Evolutionary conservation across 2,113 vertebrate genomes (phyloP), one percentile per base, ranked within the genome.

Genomic region (Hemiscyllium ocellatum): DNA sequence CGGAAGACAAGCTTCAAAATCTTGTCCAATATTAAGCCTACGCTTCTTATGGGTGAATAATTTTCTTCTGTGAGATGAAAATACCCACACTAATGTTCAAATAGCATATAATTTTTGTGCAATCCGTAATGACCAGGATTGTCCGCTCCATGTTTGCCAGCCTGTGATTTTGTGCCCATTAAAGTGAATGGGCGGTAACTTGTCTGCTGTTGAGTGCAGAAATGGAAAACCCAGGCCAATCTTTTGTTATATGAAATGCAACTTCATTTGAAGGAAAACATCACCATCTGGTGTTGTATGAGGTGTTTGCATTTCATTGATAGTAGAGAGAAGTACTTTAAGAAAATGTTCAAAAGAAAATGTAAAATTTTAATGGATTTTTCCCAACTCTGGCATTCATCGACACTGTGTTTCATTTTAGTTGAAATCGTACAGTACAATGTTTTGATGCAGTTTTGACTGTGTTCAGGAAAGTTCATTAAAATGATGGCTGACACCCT

Each of bases 201-300:
- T 90, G 52, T 56, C 13, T 29, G 52, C 87, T 90, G 87, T 3
- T 1, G 52, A 90, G 87, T 56, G 52, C 52, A 33, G 52, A 90
- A 33, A 10, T 13, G 52, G 87, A 90, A 56, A n/a, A 29, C 52
- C 52, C 26, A 3, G 3, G 0, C 52, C 87, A 90, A 33, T 61
- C 52, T 61, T 83, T 61, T 19, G 29, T n/a, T n/a, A 37, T 93
- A 19, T 22, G 22, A 66, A 37, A 61, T 66, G 26, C 33, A 72
- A 33, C 94, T 72, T 29, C 24, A 95, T 95, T 72, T 95, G 94
- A 95, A 95, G 94, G 37, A 72, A 70, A 95, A 95, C 37, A 95
- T 42, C 69, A 29, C 68, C 94, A 69, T 95, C 69, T 72, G n/a
- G 94, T 70, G 94, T 50, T 95, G 22, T 26, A 33, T 69, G 61